phyloP scores from a whole-genome alignment of 2,888 invertebrate species.

The Drosophila fulvimacula region DNA sequence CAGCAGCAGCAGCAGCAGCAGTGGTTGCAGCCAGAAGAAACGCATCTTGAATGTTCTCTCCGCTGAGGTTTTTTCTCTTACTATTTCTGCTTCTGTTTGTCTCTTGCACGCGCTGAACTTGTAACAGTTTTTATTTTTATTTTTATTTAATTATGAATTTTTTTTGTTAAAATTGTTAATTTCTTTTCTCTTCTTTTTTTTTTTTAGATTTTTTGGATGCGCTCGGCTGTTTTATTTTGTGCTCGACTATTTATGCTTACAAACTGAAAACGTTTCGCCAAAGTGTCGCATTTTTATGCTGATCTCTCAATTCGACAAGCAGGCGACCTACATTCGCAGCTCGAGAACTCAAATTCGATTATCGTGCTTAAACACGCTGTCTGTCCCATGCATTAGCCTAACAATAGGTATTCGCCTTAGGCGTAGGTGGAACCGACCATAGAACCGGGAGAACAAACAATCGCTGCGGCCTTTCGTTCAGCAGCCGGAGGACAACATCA shows the following conservation, averaged over 20 bases:
- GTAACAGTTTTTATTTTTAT: constrained; percentile 63
- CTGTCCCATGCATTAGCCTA: neutral
- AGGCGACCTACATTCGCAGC: constrained; percentile 55
- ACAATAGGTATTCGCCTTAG: constrained; percentile 23
- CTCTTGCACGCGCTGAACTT: constrained; percentile 53
- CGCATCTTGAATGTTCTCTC: constrained; percentile 18
- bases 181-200: constrained; percentile 13
- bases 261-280: constrained; percentile 68
- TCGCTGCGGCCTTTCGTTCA: constrained; percentile 5
- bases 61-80: neutral
- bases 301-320: constrained; percentile 65
- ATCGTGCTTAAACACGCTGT: constrained; percentile 4
- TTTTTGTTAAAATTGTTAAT: neutral
- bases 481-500: constrained; percentile 19
- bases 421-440: neutral
- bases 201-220: constrained; percentile 27
- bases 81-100: neutral
- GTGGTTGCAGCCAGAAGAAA: neutral
- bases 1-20: neutral
- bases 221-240: constrained; percentile 34
- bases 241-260: constrained; percentile 64
- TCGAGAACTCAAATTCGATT: constrained; percentile 23
- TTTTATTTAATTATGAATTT: neutral
- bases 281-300: constrained; percentile 75
- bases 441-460: neutral